Conservation (phyloP, 2,888 invertebrate genomes). For the Taphrorychus bicolor region DNA sequence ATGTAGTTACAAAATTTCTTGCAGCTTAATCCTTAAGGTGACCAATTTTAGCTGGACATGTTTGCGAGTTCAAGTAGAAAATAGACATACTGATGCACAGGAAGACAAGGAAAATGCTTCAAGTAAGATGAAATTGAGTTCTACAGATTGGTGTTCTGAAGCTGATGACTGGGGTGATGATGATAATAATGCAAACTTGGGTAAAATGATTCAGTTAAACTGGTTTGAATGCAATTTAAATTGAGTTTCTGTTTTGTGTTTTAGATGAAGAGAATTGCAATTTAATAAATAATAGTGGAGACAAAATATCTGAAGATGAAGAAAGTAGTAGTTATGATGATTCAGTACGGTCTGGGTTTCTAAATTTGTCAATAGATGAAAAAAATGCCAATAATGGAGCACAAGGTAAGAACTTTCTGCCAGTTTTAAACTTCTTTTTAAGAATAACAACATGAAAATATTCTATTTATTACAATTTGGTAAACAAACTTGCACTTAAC, state of each 20-base stretch:
- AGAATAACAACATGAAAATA: slow-evolving; percentile 5
- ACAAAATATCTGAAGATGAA: slow-evolving; percentile 58
- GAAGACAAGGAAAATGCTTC: slow-evolving; percentile 19
- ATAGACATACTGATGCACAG: slow-evolving; percentile 51
- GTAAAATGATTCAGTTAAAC: slow-evolving; percentile 67
- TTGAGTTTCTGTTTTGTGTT: not conserved
- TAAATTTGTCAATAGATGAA: slow-evolving; percentile 64
- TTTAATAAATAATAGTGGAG: slow-evolving; percentile 59
- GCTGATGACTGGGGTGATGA: slow-evolving; percentile 64
- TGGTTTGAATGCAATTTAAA: not conserved
- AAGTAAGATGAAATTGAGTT: slow-evolving; percentile 49
- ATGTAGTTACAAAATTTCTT: not conserved
- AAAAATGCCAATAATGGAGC: slow-evolving; percentile 65
- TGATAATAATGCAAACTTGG: slow-evolving; percentile 52
- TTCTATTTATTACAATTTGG: too few species aligned
- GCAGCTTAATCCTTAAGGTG: not conserved
- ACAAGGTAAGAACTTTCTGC: slow-evolving; percentile 55
- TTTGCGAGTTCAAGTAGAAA: slow-evolving; percentile 74
- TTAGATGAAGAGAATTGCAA: slow-evolving; percentile 77
- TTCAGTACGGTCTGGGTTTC: slow-evolving; percentile 64
- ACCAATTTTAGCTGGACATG: slow-evolving; percentile 75
- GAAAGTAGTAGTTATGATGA: slow-evolving; percentile 61
- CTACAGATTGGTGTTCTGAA: slow-evolving; percentile 72
- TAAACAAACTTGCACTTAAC: too few species aligned
- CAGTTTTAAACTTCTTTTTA: not conserved